These are phyloP conservation scores for Drosophila pseudotalamancana DNA, from an alignment of 2,888 invertebrate genomes.

Conservation along the genomic window DNA sequence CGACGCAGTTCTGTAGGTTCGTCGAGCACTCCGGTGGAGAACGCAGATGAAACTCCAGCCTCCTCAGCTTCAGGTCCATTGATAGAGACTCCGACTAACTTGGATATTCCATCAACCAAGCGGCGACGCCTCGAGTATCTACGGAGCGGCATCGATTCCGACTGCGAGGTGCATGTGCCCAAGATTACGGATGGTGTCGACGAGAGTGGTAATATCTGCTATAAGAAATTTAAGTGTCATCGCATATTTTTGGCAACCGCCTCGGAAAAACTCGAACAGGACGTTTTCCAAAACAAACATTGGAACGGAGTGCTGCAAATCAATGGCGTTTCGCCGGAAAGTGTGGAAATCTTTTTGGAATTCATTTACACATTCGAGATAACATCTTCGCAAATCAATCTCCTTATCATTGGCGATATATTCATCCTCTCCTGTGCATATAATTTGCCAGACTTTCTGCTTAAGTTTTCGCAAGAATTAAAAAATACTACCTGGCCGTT, in stretches of 20 bases:
- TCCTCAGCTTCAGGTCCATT: no score
- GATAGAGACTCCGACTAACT: background rate
- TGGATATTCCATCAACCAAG: background rate
- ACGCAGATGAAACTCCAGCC: background rate
- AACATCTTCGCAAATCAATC: constrained; percentile 3
- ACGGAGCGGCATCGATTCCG: constrained; percentile 37
- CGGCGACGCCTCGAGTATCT: constrained; percentile 47
- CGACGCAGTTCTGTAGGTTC: no score
- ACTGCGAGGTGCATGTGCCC: constrained; percentile 57
- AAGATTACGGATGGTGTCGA: background rate
- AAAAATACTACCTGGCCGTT: constrained; percentile 40
- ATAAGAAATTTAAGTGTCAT: constrained; percentile 56
- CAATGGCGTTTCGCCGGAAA: constrained; percentile 53
- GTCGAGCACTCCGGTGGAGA: no score
- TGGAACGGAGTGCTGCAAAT: constrained; percentile 62
- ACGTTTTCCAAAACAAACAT: constrained; percentile 47
- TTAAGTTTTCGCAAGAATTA: constrained; percentile 19
- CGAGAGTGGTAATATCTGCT: constrained; percentile 33
- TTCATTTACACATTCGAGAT: constrained; percentile 62
- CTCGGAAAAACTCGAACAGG: constrained; percentile 53
- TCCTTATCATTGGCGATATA: constrained; percentile 37
- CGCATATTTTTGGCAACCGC: constrained; percentile 59
- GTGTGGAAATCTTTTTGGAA: constrained; percentile 59
- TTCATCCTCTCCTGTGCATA: constrained; percentile 52
- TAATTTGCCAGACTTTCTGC: constrained; percentile 50